These are phyloP conservation scores for Centropus bengalensis DNA, from an alignment of 2,113 vertebrate species.

Conservation along the genomic window DNA sequence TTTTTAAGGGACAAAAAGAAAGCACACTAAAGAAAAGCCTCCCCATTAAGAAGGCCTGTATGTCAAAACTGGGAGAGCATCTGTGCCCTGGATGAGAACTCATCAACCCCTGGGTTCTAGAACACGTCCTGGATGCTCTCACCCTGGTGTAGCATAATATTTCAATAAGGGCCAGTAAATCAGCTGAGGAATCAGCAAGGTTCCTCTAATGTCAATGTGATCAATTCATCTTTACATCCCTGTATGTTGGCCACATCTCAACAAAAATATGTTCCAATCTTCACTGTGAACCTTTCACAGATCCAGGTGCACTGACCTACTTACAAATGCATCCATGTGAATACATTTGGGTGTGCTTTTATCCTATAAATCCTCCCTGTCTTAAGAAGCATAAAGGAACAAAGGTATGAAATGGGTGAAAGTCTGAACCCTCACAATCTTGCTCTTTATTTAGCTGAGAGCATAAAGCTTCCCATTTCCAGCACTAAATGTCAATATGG, in stretches of 20 bases:
- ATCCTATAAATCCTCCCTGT: not conserved
- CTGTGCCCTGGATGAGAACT: not conserved
- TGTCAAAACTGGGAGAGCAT: not conserved
- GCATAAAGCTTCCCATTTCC: slow-evolving; percentile 57
- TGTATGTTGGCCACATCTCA: not conserved
- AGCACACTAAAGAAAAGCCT: not conserved
- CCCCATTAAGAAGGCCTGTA: not conserved
- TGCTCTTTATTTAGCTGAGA: slow-evolving; percentile 9
- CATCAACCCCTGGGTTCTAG: not conserved
- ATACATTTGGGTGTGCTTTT: not conserved
- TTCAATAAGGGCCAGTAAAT: not conserved
- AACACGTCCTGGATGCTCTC: not conserved
- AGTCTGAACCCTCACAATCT: not conserved
- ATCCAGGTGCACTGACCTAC: slow-evolving; percentile 27
- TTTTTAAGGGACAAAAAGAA: not conserved
- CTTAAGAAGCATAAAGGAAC: not conserved
- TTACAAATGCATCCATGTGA: not conserved
- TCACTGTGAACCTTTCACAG: not conserved
- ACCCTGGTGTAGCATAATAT: not conserved
- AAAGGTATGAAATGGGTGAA: not conserved
- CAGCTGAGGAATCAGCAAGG: not conserved
- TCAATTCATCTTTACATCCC: not conserved
- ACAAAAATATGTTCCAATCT: not conserved
- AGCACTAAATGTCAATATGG: slow-evolving; percentile 60
- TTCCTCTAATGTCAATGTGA: not conserved